phyloP scores from a whole-genome alignment of 2,797 vertebrate species.

The Knipowitschia caucasica region DNA sequence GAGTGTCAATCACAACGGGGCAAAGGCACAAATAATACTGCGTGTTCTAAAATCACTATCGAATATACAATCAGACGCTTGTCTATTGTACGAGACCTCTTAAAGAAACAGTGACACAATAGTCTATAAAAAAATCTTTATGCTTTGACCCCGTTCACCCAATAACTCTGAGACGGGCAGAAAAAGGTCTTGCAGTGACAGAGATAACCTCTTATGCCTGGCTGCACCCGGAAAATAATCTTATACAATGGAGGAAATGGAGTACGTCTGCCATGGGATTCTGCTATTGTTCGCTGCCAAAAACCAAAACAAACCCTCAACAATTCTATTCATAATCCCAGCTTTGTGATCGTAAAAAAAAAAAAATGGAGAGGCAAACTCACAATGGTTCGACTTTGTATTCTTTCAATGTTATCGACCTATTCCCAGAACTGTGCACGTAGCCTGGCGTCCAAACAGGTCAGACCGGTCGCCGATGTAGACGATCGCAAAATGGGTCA shows the following conservation, averaged over 20 bases:
- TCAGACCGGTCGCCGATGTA: no score
- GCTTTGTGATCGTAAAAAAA: neutral
- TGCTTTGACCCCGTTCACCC: slow-evolving; percentile 1
- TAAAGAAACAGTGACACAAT: neutral
- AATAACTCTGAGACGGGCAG: neutral
- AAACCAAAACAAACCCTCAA: neutral
- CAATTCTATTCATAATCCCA: neutral
- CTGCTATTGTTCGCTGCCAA: neutral
- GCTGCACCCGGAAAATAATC: neutral
- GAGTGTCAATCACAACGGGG: neutral
- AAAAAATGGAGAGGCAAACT: neutral
- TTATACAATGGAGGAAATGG: slow-evolving; percentile 5
- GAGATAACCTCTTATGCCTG: slow-evolving; percentile 7
- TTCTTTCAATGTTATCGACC: neutral
- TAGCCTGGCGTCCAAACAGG: neutral
- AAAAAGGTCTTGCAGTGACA: neutral
- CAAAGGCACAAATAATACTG: neutral
- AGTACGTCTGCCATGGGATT: slow-evolving; percentile 3
- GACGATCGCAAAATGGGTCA: no score
- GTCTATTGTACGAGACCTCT: neutral
- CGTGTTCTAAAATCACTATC: neutral
- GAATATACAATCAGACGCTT: neutral
- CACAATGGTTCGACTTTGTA: neutral
- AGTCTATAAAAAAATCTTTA: no score
- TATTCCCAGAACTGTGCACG: neutral